phyloP scores from a whole-genome alignment of 2,888 invertebrate species.

The Polietes domitor region DNA sequence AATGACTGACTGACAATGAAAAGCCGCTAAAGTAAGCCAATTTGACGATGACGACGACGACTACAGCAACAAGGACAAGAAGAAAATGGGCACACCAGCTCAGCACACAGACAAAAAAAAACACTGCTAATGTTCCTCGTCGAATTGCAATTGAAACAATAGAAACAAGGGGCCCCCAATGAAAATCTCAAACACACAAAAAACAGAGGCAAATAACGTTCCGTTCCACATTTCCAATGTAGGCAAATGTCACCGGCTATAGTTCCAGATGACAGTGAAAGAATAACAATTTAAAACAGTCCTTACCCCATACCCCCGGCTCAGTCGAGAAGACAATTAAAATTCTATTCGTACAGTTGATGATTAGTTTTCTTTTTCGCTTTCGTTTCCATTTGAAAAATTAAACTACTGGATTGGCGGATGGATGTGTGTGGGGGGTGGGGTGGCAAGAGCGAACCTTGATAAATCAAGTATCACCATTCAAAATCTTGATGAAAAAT shows the following conservation, averaged over 20 bases:
- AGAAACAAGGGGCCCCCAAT: slow-evolving; percentile 41
- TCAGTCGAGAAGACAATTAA: slow-evolving; percentile 25
- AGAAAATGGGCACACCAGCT: slow-evolving; percentile 15
- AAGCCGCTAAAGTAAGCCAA: slow-evolving; percentile 67
- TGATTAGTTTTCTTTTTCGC: not conserved
- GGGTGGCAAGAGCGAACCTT: slow-evolving; percentile 31
- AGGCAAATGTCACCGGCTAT: slow-evolving; percentile 59
- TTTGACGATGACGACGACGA: slow-evolving; percentile 44
- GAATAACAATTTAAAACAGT: slow-evolving; percentile 36
- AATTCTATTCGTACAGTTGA: slow-evolving; percentile 11
- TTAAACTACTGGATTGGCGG: slow-evolving; percentile 30
- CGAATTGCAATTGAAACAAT: slow-evolving; percentile 64
- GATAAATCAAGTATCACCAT: slow-evolving; percentile 41
- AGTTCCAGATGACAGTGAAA: slow-evolving; percentile 62
- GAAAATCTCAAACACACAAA: slow-evolving; percentile 34
- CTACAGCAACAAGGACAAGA: slow-evolving; percentile 46
- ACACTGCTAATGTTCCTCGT: slow-evolving; percentile 32
- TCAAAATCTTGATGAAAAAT: slow-evolving; percentile 46
- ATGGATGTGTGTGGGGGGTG: not conserved
- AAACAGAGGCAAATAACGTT: slow-evolving; percentile 30
- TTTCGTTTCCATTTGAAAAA: slow-evolving; percentile 59
- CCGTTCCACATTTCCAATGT: slow-evolving; percentile 41
- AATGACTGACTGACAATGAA: slow-evolving; percentile 65
- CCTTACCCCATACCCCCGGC: not conserved
- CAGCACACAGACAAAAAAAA: slow-evolving; percentile 1